Percentiles rank a stretch among this genome's conserved stretches.
Conservation (phyloP, 1,140 invertebrate genomes). For the Spodoptera frugiperda region DNA sequence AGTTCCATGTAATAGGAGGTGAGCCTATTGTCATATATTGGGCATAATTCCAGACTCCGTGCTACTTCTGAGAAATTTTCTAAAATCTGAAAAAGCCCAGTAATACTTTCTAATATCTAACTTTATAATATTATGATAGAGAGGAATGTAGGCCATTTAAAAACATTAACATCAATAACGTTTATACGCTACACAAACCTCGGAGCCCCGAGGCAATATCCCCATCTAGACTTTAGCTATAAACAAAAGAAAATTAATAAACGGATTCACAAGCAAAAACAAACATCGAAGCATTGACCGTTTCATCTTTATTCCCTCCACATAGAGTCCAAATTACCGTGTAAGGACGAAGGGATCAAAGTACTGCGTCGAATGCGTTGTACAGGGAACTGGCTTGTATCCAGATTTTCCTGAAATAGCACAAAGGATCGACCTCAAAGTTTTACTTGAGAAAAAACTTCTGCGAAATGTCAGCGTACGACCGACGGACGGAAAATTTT, state of each 20-base stretch:
- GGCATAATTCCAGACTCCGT: too few relatives aligned
- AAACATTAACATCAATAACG: too few relatives aligned
- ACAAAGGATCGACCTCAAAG: constrained; percentile 82
- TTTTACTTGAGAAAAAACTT: constrained; percentile 74
- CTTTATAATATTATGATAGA: too few relatives aligned
- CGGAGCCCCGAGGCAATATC: constrained; percentile 42
- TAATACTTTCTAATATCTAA: too few relatives aligned
- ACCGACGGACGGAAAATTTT: constrained; percentile 73
- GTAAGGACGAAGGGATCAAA: constrained; percentile 64
- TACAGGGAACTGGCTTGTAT: constrained; percentile 68
- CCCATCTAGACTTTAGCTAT: constrained; percentile 61
- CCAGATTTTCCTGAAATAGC: constrained; percentile 83
- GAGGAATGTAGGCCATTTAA: too few relatives aligned
- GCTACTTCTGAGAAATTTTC: too few relatives aligned
- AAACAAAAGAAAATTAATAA: constrained; percentile 67
- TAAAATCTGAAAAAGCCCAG: too few relatives aligned
- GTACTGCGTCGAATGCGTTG: constrained; percentile 70
- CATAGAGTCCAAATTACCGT: constrained; percentile 51
- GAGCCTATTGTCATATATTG: too few relatives aligned
- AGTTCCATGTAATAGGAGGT: too few relatives aligned
- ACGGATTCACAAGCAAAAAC: constrained; percentile 40
- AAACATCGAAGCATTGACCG: constrained; percentile 16
- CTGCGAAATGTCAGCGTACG: constrained; percentile 77
- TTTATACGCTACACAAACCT: background rate
- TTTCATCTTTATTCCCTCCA: constrained; percentile 26